These are phyloP conservation scores for Triplophysa rosa DNA, from an alignment of 2,113 vertebrate species.

Conservation along the genomic window DNA sequence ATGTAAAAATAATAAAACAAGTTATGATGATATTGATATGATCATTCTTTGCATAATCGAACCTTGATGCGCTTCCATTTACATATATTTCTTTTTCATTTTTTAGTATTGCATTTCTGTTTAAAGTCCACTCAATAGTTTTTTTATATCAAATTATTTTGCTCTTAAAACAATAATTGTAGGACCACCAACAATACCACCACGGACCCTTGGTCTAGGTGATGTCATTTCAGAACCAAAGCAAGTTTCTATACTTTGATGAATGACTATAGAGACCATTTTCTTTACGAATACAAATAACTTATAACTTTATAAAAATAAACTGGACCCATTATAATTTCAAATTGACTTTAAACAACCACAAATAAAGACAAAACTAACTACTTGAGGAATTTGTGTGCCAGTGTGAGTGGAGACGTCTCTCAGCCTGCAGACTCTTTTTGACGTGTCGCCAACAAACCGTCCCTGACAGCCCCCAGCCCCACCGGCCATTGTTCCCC, in stretches of 20 bases:
- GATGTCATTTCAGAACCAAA: too few species aligned
- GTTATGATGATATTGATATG: too few species aligned
- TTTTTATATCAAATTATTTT: too few species aligned
- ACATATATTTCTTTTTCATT: too few species aligned
- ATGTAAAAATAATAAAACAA: too few species aligned
- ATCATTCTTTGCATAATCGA: too few species aligned
- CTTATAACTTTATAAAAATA: neutral
- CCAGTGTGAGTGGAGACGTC: conserved; percentile 29
- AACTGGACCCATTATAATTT: neutral
- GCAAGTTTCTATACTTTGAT: neutral
- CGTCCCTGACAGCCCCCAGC: conserved; percentile 56
- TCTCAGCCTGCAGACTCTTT: conserved; percentile 34
- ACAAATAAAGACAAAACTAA: neutral
- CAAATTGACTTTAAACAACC: neutral
- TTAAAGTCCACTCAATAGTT: too few species aligned
- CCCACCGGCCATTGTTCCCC: conserved; percentile 64
- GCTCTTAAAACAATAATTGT: too few species aligned
- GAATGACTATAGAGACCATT: neutral
- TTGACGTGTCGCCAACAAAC: conserved; percentile 53
- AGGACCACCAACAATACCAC: too few species aligned
- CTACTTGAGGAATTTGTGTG: neutral
- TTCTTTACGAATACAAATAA: neutral
- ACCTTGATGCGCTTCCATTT: too few species aligned
- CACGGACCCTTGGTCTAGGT: too few species aligned
- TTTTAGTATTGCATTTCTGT: too few species aligned